Conservation (phyloP, 1,140 invertebrate species). For the Pseudachorutes palmiensis region DNA sequence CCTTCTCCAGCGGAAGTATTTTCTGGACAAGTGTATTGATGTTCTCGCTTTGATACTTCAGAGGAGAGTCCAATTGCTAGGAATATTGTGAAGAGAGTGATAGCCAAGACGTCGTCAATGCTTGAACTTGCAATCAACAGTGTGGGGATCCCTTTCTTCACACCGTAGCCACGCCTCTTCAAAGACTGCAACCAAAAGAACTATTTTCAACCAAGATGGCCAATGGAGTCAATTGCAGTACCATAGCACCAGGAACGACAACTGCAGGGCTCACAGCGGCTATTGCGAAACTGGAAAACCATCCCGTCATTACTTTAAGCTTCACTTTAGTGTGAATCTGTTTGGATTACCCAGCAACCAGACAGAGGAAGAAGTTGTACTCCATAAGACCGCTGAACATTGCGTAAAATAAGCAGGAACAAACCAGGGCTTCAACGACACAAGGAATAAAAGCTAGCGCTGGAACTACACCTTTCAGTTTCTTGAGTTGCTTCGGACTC, state of each 20-base stretch:
- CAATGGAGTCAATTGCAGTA: slow-evolving; percentile 61
- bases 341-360: slow-evolving; percentile 33
- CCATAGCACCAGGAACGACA: slow-evolving; percentile 81
- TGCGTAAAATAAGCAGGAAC: too few relatives aligned
- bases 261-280: slow-evolving; percentile 91
- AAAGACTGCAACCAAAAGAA: neutral
- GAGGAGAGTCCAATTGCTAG: slow-evolving; percentile 39
- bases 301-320: neutral
- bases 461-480: slow-evolving; percentile 30
- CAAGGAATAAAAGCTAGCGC: slow-evolving; percentile 33
- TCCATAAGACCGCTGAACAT: too few relatives aligned
- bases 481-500: slow-evolving; percentile 30
- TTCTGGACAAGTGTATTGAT: too few relatives aligned
- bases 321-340: too few relatives aligned
- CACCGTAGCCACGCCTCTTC: slow-evolving; percentile 68
- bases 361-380: too few relatives aligned
- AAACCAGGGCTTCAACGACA: slow-evolving; percentile 19
- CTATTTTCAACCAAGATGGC: too few relatives aligned
- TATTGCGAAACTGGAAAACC: slow-evolving; percentile 58
- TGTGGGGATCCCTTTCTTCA: slow-evolving; percentile 88
- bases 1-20: too few relatives aligned
- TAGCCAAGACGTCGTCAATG: slow-evolving; percentile 74
- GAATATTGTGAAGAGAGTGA: slow-evolving; percentile 81
- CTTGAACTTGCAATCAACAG: slow-evolving; percentile 85
- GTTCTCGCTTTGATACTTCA: too few relatives aligned